These are phyloP conservation scores for Taphrorychus bicolor DNA, from an alignment of 2,888 invertebrate species.

Conservation along the genomic window DNA sequence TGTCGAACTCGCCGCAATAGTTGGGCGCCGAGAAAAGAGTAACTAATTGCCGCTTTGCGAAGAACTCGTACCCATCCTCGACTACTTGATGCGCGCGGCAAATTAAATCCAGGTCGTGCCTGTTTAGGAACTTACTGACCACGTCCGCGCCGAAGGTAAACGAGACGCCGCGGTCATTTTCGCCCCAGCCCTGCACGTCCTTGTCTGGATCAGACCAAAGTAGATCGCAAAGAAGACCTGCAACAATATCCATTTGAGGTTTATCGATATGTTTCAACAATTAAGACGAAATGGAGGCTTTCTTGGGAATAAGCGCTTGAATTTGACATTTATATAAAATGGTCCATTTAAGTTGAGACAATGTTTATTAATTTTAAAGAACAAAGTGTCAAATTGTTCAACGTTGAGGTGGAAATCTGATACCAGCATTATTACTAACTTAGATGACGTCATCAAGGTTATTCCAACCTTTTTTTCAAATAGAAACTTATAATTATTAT, in stretches of 20 bases:
- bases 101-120: conserved; percentile 96
- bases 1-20: conserved; percentile 98
- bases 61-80: conserved; percentile 99
- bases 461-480: too few species aligned
- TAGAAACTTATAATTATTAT: too few species aligned
- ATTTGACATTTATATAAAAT: too few species aligned
- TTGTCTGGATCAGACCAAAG: conserved; percentile 98
- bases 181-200: conserved; percentile 93
- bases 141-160: conserved; percentile 99
- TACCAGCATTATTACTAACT: too few species aligned
- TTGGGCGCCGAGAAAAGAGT: conserved; percentile 99
- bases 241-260: conserved; percentile 1
- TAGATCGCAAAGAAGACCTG: conserved; percentile 92
- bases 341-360: too few species aligned
- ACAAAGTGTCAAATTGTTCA: too few species aligned
- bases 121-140: conserved; percentile 93
- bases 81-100: conserved; percentile 98
- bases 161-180: conserved; percentile 97
- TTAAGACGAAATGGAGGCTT: too few species aligned
- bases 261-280: too few species aligned
- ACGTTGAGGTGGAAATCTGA: too few species aligned
- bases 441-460: too few species aligned
- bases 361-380: too few species aligned
- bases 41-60: conserved; percentile 97
- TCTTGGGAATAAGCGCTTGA: too few species aligned